Evolutionary conservation across 2,888 invertebrate genomes (phyloP).

Genomic region (Ophraella communa): DNA sequence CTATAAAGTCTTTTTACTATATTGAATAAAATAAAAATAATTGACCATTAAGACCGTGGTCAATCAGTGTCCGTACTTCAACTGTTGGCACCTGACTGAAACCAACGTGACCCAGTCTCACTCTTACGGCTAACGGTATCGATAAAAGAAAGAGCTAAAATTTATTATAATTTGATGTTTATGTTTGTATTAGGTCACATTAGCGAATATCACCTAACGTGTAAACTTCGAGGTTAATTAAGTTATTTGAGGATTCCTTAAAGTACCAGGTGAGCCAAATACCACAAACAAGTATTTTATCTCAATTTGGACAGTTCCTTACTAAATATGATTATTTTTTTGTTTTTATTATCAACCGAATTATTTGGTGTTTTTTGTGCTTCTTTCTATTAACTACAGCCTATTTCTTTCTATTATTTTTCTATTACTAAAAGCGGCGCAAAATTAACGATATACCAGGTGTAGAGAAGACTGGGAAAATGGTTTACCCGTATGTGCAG

Average conservation of each 20-base stretch:
- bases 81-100: constrained; percentile 32
- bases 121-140: constrained; percentile 50
- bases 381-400: too few relatives aligned
- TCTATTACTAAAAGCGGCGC: too few relatives aligned
- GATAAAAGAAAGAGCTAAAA: constrained; percentile 39
- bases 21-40: constrained; percentile 14
- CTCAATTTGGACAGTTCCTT: too few relatives aligned
- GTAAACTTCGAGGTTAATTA: not conserved
- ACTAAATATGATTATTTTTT: too few relatives aligned
- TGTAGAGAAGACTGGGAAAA: too few relatives aligned
- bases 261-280: not conserved
- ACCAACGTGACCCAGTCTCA: constrained; percentile 42
- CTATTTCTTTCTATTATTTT: too few relatives aligned
- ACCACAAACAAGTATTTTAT: not conserved
- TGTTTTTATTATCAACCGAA: too few relatives aligned
- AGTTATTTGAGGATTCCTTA: not conserved
- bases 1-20: constrained; percentile 5
- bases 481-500: too few relatives aligned
- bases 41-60: constrained; percentile 28
- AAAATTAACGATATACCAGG: too few relatives aligned
- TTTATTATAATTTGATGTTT: not conserved
- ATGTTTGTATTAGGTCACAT: constrained; percentile 8
- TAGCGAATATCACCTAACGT: not conserved
- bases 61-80: constrained; percentile 26
- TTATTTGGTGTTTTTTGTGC: too few relatives aligned